Evolutionary conservation across 2,113 vertebrate genomes (phyloP).

Genomic region (Brachirus orientalis): DNA sequence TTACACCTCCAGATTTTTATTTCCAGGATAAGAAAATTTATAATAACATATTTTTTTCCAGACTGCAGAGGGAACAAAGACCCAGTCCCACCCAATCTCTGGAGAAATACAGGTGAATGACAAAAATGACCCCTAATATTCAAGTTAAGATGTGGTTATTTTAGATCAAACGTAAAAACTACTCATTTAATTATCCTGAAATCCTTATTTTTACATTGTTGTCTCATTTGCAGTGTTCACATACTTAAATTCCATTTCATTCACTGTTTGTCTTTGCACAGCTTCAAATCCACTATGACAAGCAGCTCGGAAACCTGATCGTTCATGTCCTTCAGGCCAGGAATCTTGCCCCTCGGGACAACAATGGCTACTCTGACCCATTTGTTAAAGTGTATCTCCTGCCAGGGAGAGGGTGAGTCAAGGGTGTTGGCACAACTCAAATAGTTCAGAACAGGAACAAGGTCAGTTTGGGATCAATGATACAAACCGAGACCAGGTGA

Average conservation of each 20-base stretch:
- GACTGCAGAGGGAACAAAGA: slow-evolving; percentile 87
- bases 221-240: neutral
- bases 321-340: slow-evolving; percentile 98
- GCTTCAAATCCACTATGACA: slow-evolving; percentile 99
- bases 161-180: neutral
- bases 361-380: slow-evolving; percentile 96
- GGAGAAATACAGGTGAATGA: slow-evolving; percentile 93
- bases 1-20: slow-evolving; percentile 19
- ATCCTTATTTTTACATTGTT: neutral
- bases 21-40: too few species aligned
- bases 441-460: slow-evolving; percentile 10
- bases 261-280: slow-evolving; percentile 63
- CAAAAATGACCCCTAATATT: too few species aligned
- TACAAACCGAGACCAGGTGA: neutral
- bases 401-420: slow-evolving; percentile 95
- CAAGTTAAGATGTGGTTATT: too few species aligned
- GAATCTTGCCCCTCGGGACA: slow-evolving; percentile 92
- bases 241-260: slow-evolving; percentile 13
- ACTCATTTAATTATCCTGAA: neutral
- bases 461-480: neutral
- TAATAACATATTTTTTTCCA: too few species aligned
- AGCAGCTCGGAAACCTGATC: slow-evolving; percentile 95
- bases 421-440: slow-evolving; percentile 7
- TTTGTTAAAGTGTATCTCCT: slow-evolving; percentile 99
- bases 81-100: slow-evolving; percentile 88